These are phyloP conservation scores for Oxyura jamaicensis DNA, from an alignment of 2,113 vertebrate species.

Conservation along the genomic window DNA sequence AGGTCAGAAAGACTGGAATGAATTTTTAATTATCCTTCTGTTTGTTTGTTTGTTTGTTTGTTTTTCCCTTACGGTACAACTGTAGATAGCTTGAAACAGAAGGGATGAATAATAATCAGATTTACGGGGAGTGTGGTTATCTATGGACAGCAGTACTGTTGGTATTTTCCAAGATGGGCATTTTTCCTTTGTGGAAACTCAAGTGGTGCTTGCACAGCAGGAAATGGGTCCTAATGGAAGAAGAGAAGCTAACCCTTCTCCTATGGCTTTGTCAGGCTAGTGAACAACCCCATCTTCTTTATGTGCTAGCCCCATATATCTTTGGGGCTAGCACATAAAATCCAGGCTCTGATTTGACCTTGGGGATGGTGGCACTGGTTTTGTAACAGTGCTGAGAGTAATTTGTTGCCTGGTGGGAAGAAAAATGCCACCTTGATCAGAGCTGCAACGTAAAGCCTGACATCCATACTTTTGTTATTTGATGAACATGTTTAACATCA, in stretches of 20 bases:
- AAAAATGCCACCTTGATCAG: neutral
- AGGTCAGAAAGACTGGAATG: neutral
- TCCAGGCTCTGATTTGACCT: neutral
- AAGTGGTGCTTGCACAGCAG: neutral
- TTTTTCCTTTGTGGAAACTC: neutral
- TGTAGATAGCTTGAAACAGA: neutral
- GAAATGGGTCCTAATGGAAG: neutral
- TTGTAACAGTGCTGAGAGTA: neutral
- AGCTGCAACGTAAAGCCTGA: neutral
- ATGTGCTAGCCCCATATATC: neutral
- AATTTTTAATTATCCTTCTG: neutral
- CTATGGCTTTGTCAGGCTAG: neutral
- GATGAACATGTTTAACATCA: neutral
- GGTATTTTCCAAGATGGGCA: neutral
- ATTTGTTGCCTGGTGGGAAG: neutral
- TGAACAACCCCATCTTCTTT: neutral
- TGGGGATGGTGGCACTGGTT: neutral
- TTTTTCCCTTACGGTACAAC: neutral
- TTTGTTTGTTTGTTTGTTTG: too few species aligned
- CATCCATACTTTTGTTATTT: neutral
- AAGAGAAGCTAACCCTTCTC: neutral
- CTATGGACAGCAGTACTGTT: neutral
- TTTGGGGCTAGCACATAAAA: neutral
- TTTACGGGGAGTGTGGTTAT: neutral
- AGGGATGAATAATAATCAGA: neutral